Evolutionary conservation across 2,888 invertebrate genomes (phyloP), one percentile per base, ranked within the genome.

Genomic region (Seira sanloemensis): DNA sequence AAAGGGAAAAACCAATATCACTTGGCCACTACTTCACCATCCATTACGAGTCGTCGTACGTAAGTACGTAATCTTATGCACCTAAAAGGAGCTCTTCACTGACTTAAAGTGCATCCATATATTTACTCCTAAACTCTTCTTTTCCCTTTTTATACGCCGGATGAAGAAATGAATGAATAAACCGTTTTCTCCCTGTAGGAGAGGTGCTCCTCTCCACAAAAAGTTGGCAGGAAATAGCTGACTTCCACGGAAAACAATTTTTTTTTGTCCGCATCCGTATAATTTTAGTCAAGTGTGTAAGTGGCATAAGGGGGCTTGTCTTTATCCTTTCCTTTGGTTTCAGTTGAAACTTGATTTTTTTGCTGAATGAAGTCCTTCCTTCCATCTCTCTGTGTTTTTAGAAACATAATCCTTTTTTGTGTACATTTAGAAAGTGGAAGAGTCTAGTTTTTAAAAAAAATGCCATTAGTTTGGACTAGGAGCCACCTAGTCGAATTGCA

Each of bases 221-320:
- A 50, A 50, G 50, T 78, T 78, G 78, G 78, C 78, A 78, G 69
- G 66, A 78, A 69, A 78, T 78, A 37, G 78, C 62, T 69, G 75
- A 27, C 54, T 75, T 21, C 19, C 18, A 18, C 37, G 54, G 23
- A 25, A 78, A 78, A 58, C 74, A 80, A 73, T 73, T 80, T 80
- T 80, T 46, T 80, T 50, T 80, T 66, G 50, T n/a, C 37, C 58
- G 66, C 74, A 80, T 74, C 79, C 74, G 27, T 74, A 67, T 66
- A 80, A 68, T 80, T 80, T 80, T 65, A 24, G 69, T 68, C 16
- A 18, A 50, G 50, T 50, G 50, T 50, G 50, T 50, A 18, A 12
- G 50, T 50, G 50, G 50, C 50, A 50, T 50, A 18, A 37, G 37
- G 50, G n/a, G 50, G 50, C 67, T 19, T 74, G 37, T 24, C 71